Evolutionary conservation across 2,113 vertebrate genomes (phyloP).

Genomic region (Phycodurus eques): DNA sequence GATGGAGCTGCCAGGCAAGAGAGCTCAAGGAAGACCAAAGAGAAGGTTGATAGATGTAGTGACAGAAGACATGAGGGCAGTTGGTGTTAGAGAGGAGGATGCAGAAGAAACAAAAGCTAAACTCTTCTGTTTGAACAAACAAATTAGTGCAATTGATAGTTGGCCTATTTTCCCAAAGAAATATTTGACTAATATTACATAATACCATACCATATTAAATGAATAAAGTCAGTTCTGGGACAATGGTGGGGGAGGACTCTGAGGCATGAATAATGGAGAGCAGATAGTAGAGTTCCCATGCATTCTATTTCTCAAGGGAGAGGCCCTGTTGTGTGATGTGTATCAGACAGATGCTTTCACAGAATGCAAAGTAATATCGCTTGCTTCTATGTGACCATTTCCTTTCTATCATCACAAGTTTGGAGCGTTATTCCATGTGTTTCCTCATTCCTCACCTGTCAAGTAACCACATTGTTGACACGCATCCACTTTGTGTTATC

Average conservation of each 20-base stretch:
- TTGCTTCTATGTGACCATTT: neutral
- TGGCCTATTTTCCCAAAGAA: neutral
- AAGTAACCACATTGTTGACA: constrained; percentile 22
- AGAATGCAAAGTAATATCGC: constrained; percentile 9
- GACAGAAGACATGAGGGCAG: too few species aligned
- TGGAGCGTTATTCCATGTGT: constrained; percentile 16
- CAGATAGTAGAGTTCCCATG: neutral
- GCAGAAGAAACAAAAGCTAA: too few species aligned
- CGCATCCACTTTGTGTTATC: neutral
- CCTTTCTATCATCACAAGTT: neutral
- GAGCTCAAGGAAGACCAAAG: too few species aligned
- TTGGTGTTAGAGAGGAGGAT: too few species aligned
- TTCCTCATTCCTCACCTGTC: constrained; percentile 19
- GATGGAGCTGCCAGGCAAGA: too few species aligned
- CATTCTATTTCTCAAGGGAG: neutral
- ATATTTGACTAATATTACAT: neutral
- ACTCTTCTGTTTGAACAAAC: neutral
- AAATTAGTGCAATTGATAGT: neutral
- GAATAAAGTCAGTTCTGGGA: constrained; percentile 3
- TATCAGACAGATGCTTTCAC: neutral
- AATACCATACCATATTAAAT: constrained; percentile 10
- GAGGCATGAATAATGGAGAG: neutral
- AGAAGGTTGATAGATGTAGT: too few species aligned
- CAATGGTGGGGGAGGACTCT: constrained; percentile 5
- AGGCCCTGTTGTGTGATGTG: neutral